These are phyloP conservation scores for Rhingia rostrata DNA, from an alignment of 2,888 invertebrate genomes.

Conservation along the genomic window DNA sequence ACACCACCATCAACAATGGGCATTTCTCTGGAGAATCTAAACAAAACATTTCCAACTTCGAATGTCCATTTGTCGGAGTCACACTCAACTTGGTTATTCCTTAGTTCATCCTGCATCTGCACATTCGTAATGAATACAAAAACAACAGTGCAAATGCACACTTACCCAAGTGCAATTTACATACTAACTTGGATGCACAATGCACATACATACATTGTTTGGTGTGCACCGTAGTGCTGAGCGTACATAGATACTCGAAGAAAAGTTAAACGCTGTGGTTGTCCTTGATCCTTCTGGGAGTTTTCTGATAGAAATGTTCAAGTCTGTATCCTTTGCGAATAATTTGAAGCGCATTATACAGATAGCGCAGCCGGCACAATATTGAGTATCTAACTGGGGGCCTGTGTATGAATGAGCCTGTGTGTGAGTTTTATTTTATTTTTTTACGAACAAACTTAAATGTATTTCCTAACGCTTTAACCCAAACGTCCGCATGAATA, in stretches of 20 bases:
- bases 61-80: slow-evolving; percentile 56
- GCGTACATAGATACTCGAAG: slow-evolving; percentile 2
- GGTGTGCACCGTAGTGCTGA: neutral
- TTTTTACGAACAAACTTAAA: slow-evolving; percentile 32
- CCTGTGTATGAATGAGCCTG: neutral
- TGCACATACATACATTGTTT: slow-evolving; percentile 19
- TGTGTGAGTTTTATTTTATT: slow-evolving; percentile 12
- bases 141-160: slow-evolving; percentile 47
- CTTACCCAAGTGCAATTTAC: slow-evolving; percentile 59
- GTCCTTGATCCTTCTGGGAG: slow-evolving; percentile 43
- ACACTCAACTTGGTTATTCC: slow-evolving; percentile 40
- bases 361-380: slow-evolving; percentile 13
- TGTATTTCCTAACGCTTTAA: slow-evolving; percentile 47
- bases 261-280: slow-evolving; percentile 47
- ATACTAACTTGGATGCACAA: slow-evolving; percentile 21
- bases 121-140: slow-evolving; percentile 49
- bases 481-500: slow-evolving; percentile 55
- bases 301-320: slow-evolving; percentile 30
- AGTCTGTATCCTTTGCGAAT: slow-evolving; percentile 48
- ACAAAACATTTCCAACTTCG: slow-evolving; percentile 39
- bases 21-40: slow-evolving; percentile 42
- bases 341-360: slow-evolving; percentile 41
- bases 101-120: slow-evolving; percentile 35
- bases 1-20: slow-evolving; percentile 41
- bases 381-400: slow-evolving; percentile 17